Evolutionary conservation across 2,888 invertebrate genomes (phyloP).

Genomic region (Drosophila fulvimacula): DNA sequence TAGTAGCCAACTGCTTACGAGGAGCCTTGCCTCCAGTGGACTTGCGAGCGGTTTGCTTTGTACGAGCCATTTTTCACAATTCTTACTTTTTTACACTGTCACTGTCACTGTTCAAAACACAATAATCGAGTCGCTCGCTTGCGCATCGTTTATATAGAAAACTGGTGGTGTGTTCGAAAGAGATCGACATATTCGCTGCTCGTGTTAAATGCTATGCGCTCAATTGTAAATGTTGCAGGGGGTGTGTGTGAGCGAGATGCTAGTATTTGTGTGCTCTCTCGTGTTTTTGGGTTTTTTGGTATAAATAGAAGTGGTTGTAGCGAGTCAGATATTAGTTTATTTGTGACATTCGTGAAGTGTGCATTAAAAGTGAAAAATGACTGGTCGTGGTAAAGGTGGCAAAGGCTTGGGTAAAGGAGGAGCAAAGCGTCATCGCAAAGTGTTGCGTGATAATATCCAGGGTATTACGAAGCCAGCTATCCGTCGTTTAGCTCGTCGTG

Average conservation of each 20-base stretch:
- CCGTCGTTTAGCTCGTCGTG: slow-evolving; percentile 89
- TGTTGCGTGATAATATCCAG: slow-evolving; percentile 90
- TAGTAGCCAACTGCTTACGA: too few relatives aligned
- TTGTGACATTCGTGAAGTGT: slow-evolving; percentile 12
- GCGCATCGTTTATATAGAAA: slow-evolving; percentile 16
- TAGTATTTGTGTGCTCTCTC: not conserved
- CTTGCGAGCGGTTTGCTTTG: slow-evolving; percentile 7
- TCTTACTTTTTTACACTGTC: slow-evolving; percentile 11
- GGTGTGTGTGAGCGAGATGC: not conserved
- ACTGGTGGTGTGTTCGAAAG: slow-evolving; percentile 2
- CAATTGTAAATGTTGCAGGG: not conserved
- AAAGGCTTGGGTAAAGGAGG: slow-evolving; percentile 92
- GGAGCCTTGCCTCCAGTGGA: slow-evolving; percentile 7
- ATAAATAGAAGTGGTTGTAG: slow-evolving; percentile 13
- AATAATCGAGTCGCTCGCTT: not conserved
- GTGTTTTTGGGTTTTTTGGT: not conserved
- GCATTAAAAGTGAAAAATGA: slow-evolving; percentile 90
- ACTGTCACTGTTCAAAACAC: slow-evolving; percentile 17
- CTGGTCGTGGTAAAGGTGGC: slow-evolving; percentile 92
- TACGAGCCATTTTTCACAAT: slow-evolving; percentile 6
- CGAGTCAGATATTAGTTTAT: not conserved
- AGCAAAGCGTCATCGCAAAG: slow-evolving; percentile 93
- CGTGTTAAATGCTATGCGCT: not conserved
- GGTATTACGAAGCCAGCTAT: slow-evolving; percentile 89
- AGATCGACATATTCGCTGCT: slow-evolving; percentile 8